Evolutionary conservation across 2,113 vertebrate species (phyloP).

Genomic region (Petrocephalus microphthalmus): DNA sequence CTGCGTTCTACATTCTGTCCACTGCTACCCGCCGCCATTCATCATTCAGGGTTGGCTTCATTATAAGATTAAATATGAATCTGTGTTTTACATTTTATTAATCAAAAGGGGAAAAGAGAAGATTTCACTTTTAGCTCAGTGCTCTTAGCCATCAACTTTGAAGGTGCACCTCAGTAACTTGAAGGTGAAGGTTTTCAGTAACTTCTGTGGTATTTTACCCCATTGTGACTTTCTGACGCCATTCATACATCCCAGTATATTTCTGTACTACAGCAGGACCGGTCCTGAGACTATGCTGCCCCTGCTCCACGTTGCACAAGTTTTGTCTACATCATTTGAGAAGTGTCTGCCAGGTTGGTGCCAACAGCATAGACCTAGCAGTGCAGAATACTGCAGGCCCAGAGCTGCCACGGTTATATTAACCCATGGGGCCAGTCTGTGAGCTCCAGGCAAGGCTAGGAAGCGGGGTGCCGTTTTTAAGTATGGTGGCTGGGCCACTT

Average conservation of each 20-base stretch:
- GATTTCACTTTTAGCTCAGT: not conserved
- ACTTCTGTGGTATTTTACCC: not conserved
- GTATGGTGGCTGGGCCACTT: not conserved
- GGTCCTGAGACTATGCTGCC: not conserved
- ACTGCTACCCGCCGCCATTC: not conserved
- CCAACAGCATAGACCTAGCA: not conserved
- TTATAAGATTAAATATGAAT: not conserved
- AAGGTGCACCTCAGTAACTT: not conserved
- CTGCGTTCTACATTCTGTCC: not conserved
- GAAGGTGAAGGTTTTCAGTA: not conserved
- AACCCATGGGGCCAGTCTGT: not conserved
- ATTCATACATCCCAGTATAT: not conserved
- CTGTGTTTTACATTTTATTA: not conserved
- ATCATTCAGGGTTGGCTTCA: not conserved
- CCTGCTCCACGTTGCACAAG: not conserved
- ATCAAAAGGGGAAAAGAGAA: not conserved
- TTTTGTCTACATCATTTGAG: not conserved
- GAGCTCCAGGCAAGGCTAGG: not conserved
- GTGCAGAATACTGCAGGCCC: not conserved
- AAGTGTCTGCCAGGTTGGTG: not conserved
- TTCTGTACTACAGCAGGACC: not conserved
- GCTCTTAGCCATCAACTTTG: not conserved
- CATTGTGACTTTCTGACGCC: not conserved
- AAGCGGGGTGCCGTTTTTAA: not conserved
- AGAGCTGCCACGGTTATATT: not conserved